These are phyloP conservation scores for Neomonachus schauinslandi DNA, from an alignment of 2,113 vertebrate genomes.

Conservation along the genomic window DNA sequence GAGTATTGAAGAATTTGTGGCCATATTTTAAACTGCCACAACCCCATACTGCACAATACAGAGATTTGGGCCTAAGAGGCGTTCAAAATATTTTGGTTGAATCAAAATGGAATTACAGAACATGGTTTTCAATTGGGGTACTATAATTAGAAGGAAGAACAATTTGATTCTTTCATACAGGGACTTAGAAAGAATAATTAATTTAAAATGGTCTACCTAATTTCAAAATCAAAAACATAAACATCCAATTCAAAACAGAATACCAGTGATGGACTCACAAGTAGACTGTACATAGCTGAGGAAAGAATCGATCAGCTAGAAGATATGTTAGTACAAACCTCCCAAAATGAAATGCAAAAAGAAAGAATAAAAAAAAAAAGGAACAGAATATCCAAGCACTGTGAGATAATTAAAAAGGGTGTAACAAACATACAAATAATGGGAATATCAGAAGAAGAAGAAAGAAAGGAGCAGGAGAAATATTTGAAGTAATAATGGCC, in stretches of 20 bases:
- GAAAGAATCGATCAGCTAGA: background rate
- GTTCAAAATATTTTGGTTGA: conserved; percentile 16
- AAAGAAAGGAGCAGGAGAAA: background rate
- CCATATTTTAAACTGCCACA: background rate
- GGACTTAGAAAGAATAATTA: conserved; percentile 30
- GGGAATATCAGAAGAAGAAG: background rate
- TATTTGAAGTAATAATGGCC: background rate
- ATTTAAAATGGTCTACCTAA: conserved; percentile 26
- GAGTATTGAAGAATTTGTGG: background rate
- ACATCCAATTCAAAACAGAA: background rate
- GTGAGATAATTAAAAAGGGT: background rate
- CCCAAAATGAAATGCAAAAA: background rate
- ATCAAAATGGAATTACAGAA: conserved; percentile 78
- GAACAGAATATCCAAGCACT: background rate
- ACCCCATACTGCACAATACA: background rate
- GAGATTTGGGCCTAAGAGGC: background rate
- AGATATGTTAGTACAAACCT: background rate
- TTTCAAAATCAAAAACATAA: conserved; percentile 2
- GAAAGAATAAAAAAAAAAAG: background rate
- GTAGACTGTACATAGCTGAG: background rate
- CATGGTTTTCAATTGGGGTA: conserved; percentile 29
- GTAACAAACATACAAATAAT: background rate
- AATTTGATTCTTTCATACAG: conserved; percentile 44
- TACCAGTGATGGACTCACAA: background rate
- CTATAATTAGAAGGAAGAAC: conserved; percentile 76